Conservation (phyloP, 2,797 vertebrate species). For the Arnoldichthys spilopterus region DNA sequence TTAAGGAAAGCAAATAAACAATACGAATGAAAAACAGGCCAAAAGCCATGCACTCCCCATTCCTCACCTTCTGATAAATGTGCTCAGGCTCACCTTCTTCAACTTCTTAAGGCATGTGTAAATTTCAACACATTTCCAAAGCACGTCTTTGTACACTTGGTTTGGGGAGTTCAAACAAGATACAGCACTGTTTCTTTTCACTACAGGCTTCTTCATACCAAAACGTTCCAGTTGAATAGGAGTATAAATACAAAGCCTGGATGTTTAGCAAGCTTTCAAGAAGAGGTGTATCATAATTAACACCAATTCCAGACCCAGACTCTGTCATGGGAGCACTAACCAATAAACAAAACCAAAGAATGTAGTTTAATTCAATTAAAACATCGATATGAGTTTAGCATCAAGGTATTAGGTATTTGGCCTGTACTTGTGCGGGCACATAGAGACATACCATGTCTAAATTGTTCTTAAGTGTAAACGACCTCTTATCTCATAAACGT, state of each 20-base stretch:
- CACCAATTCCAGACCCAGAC: neutral
- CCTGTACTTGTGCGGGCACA: slow-evolving; percentile 8
- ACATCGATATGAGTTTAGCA: slow-evolving; percentile 48
- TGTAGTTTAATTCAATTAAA: neutral
- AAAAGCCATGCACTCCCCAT: slow-evolving; percentile 66
- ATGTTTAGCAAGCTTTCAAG: neutral
- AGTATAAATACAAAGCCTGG: neutral
- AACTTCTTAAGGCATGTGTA: neutral
- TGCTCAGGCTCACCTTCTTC: slow-evolving; percentile 54
- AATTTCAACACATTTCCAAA: neutral
- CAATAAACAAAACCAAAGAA: neutral
- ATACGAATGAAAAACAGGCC: slow-evolving; percentile 67
- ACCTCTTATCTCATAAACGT: slow-evolving; percentile 53
- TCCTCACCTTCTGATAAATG: slow-evolving; percentile 73
- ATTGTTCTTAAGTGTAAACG: neutral
- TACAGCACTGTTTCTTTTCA: slow-evolving; percentile 8
- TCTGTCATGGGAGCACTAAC: slow-evolving; percentile 9
- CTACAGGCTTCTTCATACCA: neutral
- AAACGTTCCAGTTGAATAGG: neutral
- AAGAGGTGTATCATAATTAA: neutral
- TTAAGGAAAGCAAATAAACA: slow-evolving; percentile 74
- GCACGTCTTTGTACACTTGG: neutral
- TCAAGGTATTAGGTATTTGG: neutral
- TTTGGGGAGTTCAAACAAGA: neutral
- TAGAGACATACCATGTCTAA: slow-evolving; percentile 9